Evolutionary conservation across 2,113 vertebrate genomes (phyloP), one percentile per base, ranked within the genome.

Genomic region (Myrmecophaga tridactyla): DNA sequence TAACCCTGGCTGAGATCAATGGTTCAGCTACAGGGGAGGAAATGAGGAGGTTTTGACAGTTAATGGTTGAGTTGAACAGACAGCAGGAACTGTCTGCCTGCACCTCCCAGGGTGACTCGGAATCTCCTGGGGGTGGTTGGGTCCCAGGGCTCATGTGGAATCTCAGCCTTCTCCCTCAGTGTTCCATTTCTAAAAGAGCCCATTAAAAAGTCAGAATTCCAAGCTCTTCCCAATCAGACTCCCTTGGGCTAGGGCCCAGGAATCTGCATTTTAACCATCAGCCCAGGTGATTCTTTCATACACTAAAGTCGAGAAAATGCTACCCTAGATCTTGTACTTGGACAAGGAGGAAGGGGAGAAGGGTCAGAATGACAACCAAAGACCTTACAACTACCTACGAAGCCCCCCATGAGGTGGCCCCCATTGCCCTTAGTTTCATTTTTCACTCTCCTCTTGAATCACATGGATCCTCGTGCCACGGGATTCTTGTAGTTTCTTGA

Each of bases 381-480:
- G 63, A 31, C 72, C 43, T 75, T 3, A 46, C 43, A 12, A 12
- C 3, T 3, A 6, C 25, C 25, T 43, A 31, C 65, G 36, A 23
- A 60, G 53, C 3, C 7, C 6, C 1, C 0, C 0, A 25, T 21
- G 29, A 29, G 27, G n/a, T 39, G 60, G 43, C 7, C 84, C 27
- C 65, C 15, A 17, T 51, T 14, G 2, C 34, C 39, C 5, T 75
- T 41, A 78, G 20, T 15, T 76, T 46, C 14, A 6, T 31, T 9
- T 34, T 34, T 58, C n/a, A n/a, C 69, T 60, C 48, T 75, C 9
- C 34, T 75, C 6, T 21, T 3, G 15, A 31, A 43, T n/a, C 43
- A 41, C 2, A 12, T 0, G 7, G 27, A 13, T 25, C 72, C 46
- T 27, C 86, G 36, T 36, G 60, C 25, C 31, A 1, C 0, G 1